Base-by-base conservation (phyloP, 2,888 invertebrate genomes). In the Gari tellinella region DNA sequence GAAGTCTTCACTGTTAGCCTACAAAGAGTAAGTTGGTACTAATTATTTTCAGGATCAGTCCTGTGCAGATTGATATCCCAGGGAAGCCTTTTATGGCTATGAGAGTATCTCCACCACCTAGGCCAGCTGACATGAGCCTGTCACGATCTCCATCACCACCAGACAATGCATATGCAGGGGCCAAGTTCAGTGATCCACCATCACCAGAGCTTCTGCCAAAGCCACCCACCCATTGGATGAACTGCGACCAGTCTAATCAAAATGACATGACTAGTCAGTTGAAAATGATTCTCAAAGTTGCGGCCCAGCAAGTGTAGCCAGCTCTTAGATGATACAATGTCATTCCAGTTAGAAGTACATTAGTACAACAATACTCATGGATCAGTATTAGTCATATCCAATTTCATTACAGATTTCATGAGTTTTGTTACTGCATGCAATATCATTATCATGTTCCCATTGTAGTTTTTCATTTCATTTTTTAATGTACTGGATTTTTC, bases 111-210 rank as follows among this genome's bases (percentile, higher is more conserved):
- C 73, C 73, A 21, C 66, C 67, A 31, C 67, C 62, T 5, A 64
- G 61, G 38, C 64, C 60, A 17, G 65, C 63, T 23, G 66, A 73
- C 52, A 25, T 58, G 38, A 46, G 19, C 8, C 26, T 66, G 25
- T 72, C 72, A 26, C 52, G 79, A 51, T 75, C 79, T n/a, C 75
- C 69, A 51, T 79, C 79, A 17, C 79, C 79, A 37, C 66, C 66
- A 46, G 79, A 65, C 21, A 69, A 52, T 74, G 86, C 87, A 48
- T 92, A 92, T 77, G 96, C 96, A 80, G 96, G 95, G 89, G 95
- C 96, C 90, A 96, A 96, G 92, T 96, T 96, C 93, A 95, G 95
- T 88, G 95, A 95, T 84, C 95, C 96, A 63, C 96, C 96, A 57
- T 94, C 95, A 67, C 95, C 96, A 49, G 94, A 94, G 85, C 95